phyloP scores from a whole-genome alignment of 1,140 invertebrate species.

The Cyphomyrmex costatus region DNA sequence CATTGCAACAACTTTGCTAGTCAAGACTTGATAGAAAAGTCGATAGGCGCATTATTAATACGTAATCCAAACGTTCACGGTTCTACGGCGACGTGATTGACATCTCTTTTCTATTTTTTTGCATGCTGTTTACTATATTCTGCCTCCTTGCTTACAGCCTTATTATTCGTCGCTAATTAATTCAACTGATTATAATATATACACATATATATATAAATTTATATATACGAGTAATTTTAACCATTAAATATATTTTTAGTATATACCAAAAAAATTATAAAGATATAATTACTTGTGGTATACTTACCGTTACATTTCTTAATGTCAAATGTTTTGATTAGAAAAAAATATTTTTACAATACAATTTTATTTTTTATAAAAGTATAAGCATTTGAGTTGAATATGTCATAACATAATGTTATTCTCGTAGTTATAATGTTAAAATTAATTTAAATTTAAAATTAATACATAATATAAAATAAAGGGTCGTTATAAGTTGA shows the following conservation, averaged over 20 bases:
- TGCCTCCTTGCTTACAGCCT: neutral
- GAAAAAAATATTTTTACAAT: no score
- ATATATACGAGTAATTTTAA: neutral
- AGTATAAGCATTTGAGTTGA: no score
- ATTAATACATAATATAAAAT: neutral
- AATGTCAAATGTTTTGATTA: no score
- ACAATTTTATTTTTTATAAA: no score
- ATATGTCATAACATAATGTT: no score
- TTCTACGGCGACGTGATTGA: neutral
- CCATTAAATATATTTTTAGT: no score
- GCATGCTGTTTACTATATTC: neutral
- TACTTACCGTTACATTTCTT: no score
- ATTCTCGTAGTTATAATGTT: no score
- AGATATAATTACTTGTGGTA: no score
- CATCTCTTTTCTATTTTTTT: slow-evolving; percentile 18
- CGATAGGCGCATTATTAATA: slow-evolving; percentile 56
- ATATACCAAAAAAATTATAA: no score
- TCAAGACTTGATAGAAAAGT: slow-evolving; percentile 46
- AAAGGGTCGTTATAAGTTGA: neutral
- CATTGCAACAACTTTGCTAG: slow-evolving; percentile 41
- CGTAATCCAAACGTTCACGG: neutral
- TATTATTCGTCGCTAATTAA: neutral
- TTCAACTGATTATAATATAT: neutral
- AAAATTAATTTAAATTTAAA: neutral
- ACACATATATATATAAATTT: neutral